These are phyloP conservation scores for Fundulus diaphanus DNA, from an alignment of 2,797 vertebrate species.

Conservation along the genomic window DNA sequence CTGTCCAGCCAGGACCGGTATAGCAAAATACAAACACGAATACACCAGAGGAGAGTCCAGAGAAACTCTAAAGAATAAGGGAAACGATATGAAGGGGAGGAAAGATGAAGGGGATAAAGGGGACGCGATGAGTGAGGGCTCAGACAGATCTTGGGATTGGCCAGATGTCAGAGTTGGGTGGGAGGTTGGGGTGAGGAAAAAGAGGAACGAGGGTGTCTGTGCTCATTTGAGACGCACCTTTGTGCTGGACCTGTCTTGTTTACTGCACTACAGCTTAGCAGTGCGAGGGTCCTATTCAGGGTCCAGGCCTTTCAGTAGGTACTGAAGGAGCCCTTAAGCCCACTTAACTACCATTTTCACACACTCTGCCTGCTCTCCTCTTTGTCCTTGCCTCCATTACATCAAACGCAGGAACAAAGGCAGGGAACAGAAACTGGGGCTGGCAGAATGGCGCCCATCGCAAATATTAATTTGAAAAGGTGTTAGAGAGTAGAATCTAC, in stretches of 20 bases:
- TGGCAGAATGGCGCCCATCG: conserved; percentile 99
- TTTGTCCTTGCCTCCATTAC: conserved; percentile 99
- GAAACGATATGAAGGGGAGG: conserved; percentile 71
- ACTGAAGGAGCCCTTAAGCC: conserved; percentile 99
- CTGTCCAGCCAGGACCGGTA: conserved; percentile 69
- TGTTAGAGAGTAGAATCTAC: conserved; percentile 99
- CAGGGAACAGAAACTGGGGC: conserved; percentile 98
- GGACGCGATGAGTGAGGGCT: conserved; percentile 65
- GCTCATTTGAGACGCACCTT: conserved; percentile 99
- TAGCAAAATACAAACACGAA: conserved; percentile 71
- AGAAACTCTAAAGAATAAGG: conserved; percentile 72
- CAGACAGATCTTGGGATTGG: conserved; percentile 95
- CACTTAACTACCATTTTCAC: conserved; percentile 99
- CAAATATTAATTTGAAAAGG: conserved; percentile 99
- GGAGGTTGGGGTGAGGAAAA: conserved; percentile 77
- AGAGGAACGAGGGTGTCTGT: conserved; percentile 93
- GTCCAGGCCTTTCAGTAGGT: conserved; percentile 97
- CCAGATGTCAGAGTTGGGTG: conserved; percentile 96
- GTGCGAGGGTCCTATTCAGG: conserved; percentile 99
- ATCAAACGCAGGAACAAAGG: conserved; percentile 99
- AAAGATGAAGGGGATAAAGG: conserved; percentile 55
- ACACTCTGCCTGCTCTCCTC: conserved; percentile 99
- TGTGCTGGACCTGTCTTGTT: conserved; percentile 99
- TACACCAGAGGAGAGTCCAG: conserved; percentile 56
- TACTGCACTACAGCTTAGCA: conserved; percentile 99